Evolutionary conservation across 2,113 vertebrate species (phyloP), one percentile per base, ranked within the genome.

Genomic region (Physeter macrocephalus): DNA sequence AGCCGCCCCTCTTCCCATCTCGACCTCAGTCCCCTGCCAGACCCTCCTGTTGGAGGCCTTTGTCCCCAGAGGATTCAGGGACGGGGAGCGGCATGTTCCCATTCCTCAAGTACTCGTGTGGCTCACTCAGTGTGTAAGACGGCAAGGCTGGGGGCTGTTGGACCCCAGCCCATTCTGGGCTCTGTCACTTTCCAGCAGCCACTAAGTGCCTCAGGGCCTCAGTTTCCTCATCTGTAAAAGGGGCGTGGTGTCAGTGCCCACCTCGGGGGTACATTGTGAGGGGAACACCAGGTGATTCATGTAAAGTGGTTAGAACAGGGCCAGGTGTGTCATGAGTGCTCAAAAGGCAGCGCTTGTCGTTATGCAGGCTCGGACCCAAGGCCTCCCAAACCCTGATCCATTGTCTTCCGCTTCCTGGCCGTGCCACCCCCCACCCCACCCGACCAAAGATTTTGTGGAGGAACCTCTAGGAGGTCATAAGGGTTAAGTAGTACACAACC

Each of bases 81-180:
- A 15, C 57, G 0, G 1, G 64, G 59, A 34, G 18, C 43, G n/a
- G 27, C 64, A 0, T 3, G 3, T n/a, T 34, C 34, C 34, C 14
- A 1, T 31, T 8, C 3, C 25, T 13, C 0, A 21, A 14, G 31
- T 0, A 0, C 57, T 23, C 0, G 0, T 7, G 39, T 31, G 69
- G 61, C 59, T 69, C 13, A 0, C 36, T 57, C 29, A 0, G 2
- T 11, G 3, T 36, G 10, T 25, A 14, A 72, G n/a, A 64, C n/a
- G 46, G 9, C 2, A 0, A 14, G 57, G 27, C 41, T 7, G 15
- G 49, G 31, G 31, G 3, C 1, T 57, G 17, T 64, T 14, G 7
- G 90, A 41, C 52, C 31, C 11, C 0, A 1, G n/a, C 36, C 64
- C 23, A 12, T 46, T n/a, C 46, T 3, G 27, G 39, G 18, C 69